Conservation (phyloP, 1,140 invertebrate genomes). For the Centruroides vittatus region DNA sequence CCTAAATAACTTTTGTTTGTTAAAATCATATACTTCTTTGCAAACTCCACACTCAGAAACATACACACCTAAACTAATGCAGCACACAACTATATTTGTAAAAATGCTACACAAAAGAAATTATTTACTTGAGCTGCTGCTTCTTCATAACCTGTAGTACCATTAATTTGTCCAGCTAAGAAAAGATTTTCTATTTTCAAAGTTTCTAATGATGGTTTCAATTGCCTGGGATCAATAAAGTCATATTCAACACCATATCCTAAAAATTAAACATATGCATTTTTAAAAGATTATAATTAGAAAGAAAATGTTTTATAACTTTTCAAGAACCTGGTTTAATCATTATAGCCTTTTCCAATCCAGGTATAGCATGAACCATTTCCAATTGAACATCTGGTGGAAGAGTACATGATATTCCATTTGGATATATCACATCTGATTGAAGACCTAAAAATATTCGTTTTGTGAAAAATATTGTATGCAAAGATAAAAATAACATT, state of each 20-base stretch:
- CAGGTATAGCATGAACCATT: conserved; percentile 54
- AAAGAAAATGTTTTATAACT: too few species aligned
- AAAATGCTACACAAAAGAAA: not conserved
- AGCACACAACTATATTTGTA: too few species aligned
- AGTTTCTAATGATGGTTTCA: conserved; percentile 65
- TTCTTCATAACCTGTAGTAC: conserved; percentile 93
- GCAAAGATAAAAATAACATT: not conserved
- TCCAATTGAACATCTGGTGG: conserved; percentile 63
- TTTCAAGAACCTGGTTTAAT: conserved; percentile 42
- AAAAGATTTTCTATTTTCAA: conserved; percentile 56
- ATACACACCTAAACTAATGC: too few species aligned
- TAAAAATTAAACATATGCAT: conserved; percentile 16
- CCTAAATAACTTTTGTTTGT: too few species aligned
- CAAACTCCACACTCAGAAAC: too few species aligned
- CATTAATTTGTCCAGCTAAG: conserved; percentile 90
- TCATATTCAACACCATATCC: conserved; percentile 89
- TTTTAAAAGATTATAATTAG: too few species aligned
- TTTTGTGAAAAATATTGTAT: not conserved
- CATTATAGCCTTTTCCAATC: conserved; percentile 60
- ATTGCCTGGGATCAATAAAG: conserved; percentile 73
- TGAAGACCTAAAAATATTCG: conserved; percentile 37
- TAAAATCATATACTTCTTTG: too few species aligned
- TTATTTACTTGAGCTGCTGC: conserved; percentile 58
- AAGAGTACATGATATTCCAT: conserved; percentile 77
- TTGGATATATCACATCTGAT: conserved; percentile 68